Evolutionary conservation across 2,888 invertebrate genomes (phyloP).

Genomic region (Sthenelais limicola): DNA sequence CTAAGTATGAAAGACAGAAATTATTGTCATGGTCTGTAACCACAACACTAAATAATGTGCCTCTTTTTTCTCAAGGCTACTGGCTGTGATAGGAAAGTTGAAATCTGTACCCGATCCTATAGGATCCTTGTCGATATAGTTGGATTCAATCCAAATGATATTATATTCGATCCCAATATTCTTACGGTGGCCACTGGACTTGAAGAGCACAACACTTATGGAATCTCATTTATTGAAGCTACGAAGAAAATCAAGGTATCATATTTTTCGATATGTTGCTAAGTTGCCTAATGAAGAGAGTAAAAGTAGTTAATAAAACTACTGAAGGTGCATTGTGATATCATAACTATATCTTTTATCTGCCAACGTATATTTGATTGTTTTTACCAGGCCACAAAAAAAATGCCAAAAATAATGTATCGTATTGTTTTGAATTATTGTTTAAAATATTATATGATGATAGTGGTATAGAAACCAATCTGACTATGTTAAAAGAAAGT

Average conservation of each 20-base stretch:
- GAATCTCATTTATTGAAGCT: constrained; percentile 75
- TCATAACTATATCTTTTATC: not conserved
- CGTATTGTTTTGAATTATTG: too few species aligned
- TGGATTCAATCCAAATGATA: constrained; percentile 75
- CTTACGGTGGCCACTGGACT: constrained; percentile 78
- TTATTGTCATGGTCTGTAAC: too few species aligned
- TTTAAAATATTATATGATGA: too few species aligned
- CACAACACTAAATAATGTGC: too few species aligned
- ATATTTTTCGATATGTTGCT: not conserved
- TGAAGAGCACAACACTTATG: constrained; percentile 76
- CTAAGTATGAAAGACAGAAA: too few species aligned
- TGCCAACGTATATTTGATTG: not conserved
- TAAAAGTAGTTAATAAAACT: too few species aligned
- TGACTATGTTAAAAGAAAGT: too few species aligned
- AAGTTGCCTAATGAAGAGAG: not conserved
- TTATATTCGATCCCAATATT: constrained; percentile 78
- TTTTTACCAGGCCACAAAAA: too few species aligned
- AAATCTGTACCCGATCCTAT: constrained; percentile 76
- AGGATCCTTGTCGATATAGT: constrained; percentile 74
- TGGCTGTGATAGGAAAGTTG: constrained; percentile 74
- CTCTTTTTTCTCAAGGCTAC: constrained; percentile 72
- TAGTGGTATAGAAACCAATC: too few species aligned
- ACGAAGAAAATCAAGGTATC: constrained; percentile 74
- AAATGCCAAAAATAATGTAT: too few species aligned
- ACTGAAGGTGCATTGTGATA: too few species aligned